These are phyloP conservation scores for Phanerotoma sp. DNA, from an alignment of 2,888 invertebrate genomes.

Conservation along the genomic window DNA sequence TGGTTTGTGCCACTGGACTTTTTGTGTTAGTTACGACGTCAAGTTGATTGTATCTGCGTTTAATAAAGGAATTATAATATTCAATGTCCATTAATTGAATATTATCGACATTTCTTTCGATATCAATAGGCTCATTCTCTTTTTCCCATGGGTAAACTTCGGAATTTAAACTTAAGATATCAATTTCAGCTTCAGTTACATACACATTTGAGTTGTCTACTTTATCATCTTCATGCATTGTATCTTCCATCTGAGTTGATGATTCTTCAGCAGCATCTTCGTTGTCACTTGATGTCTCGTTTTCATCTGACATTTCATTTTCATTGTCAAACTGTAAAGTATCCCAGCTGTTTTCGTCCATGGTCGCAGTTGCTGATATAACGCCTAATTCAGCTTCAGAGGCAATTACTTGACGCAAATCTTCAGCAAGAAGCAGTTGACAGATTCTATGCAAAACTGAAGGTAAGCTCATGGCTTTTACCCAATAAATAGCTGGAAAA, in stretches of 20 bases:
- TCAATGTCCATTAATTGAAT: constrained; percentile 69
- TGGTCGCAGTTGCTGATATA: constrained; percentile 37
- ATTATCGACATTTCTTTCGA: constrained; percentile 63
- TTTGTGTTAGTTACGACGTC: too few species aligned
- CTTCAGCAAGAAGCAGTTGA: constrained; percentile 72
- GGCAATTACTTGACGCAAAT: constrained; percentile 65
- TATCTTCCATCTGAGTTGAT: not conserved
- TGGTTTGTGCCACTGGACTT: too few species aligned
- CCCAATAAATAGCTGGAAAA: constrained; percentile 77
- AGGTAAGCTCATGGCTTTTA: constrained; percentile 82
- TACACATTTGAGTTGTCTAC: not conserved
- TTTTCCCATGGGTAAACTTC: constrained; percentile 58
- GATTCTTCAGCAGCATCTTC: constrained; percentile 1
- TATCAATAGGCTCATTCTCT: constrained; percentile 68
- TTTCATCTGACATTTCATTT: not conserved
- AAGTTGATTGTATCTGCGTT: constrained; percentile 31
- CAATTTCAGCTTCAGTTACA: not conserved
- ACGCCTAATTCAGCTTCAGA: constrained; percentile 57
- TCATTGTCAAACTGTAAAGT: constrained; percentile 46
- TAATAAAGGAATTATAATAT: constrained; percentile 68
- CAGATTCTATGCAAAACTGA: constrained; percentile 77
- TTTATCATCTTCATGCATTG: not conserved
- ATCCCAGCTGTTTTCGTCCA: constrained; percentile 32
- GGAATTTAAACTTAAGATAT: constrained; percentile 35
- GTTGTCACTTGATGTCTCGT: not conserved